Evolutionary conservation across 64 coral and sea anemone species (phyloP).

Genomic region (Montipora foliosa): DNA sequence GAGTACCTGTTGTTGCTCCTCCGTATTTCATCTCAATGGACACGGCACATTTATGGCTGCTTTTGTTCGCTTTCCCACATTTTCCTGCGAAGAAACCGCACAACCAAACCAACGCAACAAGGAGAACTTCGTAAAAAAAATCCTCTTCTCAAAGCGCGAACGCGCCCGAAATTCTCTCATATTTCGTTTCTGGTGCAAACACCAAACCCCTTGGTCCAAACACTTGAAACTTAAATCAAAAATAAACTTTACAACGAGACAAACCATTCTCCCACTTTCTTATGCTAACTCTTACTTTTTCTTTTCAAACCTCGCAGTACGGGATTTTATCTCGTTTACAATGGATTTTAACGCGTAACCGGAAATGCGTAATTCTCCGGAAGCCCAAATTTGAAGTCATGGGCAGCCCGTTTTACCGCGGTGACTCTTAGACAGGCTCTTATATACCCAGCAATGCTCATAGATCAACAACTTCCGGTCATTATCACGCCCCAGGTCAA

Average conservation of each 20-base stretch:
- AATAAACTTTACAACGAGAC: not conserved
- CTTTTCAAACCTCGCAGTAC: conserved; percentile 17
- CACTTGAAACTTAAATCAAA: conserved; percentile 1
- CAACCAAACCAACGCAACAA: conserved; percentile 10
- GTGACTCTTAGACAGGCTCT: not conserved
- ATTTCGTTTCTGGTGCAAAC: conserved; percentile 9
- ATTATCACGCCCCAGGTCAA: no score
- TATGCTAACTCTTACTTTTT: conserved; percentile 14
- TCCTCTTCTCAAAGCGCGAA: not conserved
- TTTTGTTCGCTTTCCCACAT: not conserved
- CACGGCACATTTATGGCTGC: not conserved
- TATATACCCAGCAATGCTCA: no score
- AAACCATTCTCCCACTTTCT: conserved; percentile 1
- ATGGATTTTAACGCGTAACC: conserved; percentile 3
- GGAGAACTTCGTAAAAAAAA: not conserved
- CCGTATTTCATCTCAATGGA: no score
- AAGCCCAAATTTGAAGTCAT: conserved; percentile 2
- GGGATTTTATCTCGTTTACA: conserved; percentile 24
- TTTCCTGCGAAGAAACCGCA: not conserved
- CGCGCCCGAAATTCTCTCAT: not conserved
- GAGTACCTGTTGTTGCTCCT: no score
- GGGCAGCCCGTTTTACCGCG: not conserved
- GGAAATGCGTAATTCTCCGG: conserved; percentile 25
- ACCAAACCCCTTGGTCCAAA: not conserved
- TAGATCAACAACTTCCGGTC: no score